Percentiles rank a stretch among this genome's conserved stretches.
These are phyloP conservation scores for Ellobius talpinus DNA, from an alignment of 2,113 vertebrate species.

Conservation along the genomic window DNA sequence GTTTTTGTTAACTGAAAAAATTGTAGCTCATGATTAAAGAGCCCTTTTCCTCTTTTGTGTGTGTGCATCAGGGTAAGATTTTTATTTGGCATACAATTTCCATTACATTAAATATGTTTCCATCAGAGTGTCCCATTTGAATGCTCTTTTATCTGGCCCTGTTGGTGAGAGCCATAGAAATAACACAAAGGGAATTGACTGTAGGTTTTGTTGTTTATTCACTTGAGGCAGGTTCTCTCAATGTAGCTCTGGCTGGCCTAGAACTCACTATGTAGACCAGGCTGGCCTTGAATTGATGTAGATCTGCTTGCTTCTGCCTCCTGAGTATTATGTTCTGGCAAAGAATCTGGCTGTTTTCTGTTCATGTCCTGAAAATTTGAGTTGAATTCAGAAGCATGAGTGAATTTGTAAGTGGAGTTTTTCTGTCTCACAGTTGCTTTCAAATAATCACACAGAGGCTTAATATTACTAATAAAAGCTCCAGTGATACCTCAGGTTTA, in stretches of 20 bases:
- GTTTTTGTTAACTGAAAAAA: background rate
- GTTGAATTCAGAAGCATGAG: background rate
- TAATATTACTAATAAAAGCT: no score
- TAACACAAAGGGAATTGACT: constrained; percentile 60
- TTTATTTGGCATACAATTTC: constrained; percentile 53
- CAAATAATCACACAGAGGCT: no score
- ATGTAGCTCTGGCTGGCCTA: background rate
- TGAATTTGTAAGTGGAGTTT: no score
- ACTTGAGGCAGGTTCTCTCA: background rate
- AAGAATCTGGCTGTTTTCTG: background rate
- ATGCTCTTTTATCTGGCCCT: constrained; percentile 61
- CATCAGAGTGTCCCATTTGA: background rate
- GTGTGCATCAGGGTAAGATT: background rate
- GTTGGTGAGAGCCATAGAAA: constrained; percentile 62
- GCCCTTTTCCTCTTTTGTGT: background rate
- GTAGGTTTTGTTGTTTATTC: background rate
- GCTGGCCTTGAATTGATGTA: background rate
- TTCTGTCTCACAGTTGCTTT: no score
- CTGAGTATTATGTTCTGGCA: background rate
- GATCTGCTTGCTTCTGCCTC: background rate
- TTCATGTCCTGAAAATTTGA: background rate
- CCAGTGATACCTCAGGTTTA: no score
- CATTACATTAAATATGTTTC: constrained; percentile 55
- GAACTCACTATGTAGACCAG: background rate
- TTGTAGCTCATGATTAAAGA: background rate